These are phyloP conservation scores for Coenonympha arcania DNA, from an alignment of 2,888 invertebrate genomes.

Conservation along the genomic window DNA sequence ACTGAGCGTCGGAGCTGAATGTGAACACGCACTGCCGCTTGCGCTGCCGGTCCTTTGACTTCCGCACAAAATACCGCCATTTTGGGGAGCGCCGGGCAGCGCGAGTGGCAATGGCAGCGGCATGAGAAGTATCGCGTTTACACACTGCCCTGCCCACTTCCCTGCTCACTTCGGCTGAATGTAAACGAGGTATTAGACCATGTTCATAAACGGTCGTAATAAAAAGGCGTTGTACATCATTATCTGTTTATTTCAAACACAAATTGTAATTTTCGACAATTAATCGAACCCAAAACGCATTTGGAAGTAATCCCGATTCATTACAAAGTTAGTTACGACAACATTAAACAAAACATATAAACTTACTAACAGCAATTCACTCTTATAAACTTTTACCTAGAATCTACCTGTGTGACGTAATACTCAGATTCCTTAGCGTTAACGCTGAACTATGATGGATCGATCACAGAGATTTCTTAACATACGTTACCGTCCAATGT, in stretches of 20 bases:
- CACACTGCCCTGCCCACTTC: no score
- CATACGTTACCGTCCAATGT: conserved; percentile 48
- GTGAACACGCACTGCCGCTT: no score
- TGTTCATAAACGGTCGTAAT: no score
- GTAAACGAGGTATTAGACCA: no score
- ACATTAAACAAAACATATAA: conserved; percentile 68
- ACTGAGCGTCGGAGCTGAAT: no score
- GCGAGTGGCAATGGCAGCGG: no score
- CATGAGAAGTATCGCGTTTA: no score
- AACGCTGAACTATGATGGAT: conserved; percentile 59
- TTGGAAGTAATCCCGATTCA: conserved; percentile 64
- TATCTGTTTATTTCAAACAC: conserved; percentile 72
- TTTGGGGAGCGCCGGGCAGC: no score
- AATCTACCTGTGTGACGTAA: conserved; percentile 54
- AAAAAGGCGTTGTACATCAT: conserved; percentile 39
- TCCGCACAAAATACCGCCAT: no score
- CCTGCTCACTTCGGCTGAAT: no score
- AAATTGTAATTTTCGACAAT: conserved; percentile 69
- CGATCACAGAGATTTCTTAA: conserved; percentile 70
- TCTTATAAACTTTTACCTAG: conserved; percentile 56
- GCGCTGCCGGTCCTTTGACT: no score
- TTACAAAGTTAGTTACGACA: conserved; percentile 68
- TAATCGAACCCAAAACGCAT: conserved; percentile 63
- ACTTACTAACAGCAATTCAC: conserved; percentile 70
- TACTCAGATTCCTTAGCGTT: conserved; percentile 65